These are phyloP conservation scores for Tarsius wallacei DNA, from an alignment of 2,797 vertebrate genomes.

Conservation along the genomic window DNA sequence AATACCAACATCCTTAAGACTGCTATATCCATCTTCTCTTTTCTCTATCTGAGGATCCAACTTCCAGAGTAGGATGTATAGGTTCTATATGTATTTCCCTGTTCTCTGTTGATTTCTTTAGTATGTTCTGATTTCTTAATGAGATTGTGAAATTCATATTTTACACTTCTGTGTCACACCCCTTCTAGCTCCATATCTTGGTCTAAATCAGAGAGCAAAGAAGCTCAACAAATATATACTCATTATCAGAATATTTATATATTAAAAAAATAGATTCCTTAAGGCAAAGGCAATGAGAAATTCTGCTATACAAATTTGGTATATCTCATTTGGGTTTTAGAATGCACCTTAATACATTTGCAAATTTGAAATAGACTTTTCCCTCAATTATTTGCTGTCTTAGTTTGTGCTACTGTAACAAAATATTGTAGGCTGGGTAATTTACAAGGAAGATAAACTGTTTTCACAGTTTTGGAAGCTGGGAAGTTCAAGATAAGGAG, in stretches of 20 bases:
- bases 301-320: background rate
- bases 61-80: background rate
- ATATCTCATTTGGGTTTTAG: background rate
- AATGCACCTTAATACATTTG: background rate
- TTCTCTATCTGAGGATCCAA: background rate
- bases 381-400: background rate
- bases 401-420: background rate
- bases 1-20: background rate
- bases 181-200: background rate
- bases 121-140: background rate
- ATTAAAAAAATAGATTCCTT: background rate
- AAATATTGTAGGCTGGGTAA: background rate
- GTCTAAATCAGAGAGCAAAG: slow-evolving; percentile 10
- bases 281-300: slow-evolving; percentile 4
- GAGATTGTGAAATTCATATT: background rate
- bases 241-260: background rate
- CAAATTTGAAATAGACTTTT: background rate
- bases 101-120: background rate
- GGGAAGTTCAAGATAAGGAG: background rate
- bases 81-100: background rate
- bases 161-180: background rate
- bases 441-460: background rate
- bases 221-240: background rate
- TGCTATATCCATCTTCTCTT: background rate
- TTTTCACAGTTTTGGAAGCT: background rate